phyloP scores from a whole-genome alignment of 2,888 invertebrate species.

The Disparrhopalites patrizii region DNA sequence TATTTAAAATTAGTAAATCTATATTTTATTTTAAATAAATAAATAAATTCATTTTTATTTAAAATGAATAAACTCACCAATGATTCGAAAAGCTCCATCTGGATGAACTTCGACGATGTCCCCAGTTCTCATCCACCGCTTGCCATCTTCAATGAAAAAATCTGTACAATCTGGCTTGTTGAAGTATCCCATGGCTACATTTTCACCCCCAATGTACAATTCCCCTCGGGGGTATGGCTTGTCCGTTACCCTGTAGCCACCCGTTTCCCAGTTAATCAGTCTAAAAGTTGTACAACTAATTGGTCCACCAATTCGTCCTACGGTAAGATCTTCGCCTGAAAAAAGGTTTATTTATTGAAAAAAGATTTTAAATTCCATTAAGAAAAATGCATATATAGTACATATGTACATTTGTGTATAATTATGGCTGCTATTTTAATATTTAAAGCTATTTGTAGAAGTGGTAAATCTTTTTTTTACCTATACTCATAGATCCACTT shows the following conservation, averaged over 20 bases:
- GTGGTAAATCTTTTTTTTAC: conserved; percentile 27
- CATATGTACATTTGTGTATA: neutral
- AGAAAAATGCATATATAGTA: neutral
- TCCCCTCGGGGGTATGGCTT: conserved; percentile 75
- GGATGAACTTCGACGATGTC: conserved; percentile 91
- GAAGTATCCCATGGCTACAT: conserved; percentile 91
- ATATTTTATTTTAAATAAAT: neutral
- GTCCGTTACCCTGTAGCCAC: conserved; percentile 81
- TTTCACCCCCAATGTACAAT: conserved; percentile 62
- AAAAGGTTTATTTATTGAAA: neutral
- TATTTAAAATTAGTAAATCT: neutral
- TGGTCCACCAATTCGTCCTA: conserved; percentile 82
- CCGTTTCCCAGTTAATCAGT: conserved; percentile 91
- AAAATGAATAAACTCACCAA: conserved; percentile 66
- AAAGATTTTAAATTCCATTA: too few species aligned
- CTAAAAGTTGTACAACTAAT: conserved; percentile 76
- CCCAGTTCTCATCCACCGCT: conserved; percentile 90
- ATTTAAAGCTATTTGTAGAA: neutral
- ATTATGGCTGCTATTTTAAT: neutral
- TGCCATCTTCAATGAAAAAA: conserved; percentile 75
- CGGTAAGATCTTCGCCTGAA: conserved; percentile 62
- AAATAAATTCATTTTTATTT: too few species aligned
- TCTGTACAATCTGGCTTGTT: conserved; percentile 84
- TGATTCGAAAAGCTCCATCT: conserved; percentile 93
- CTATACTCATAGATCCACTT: conserved; percentile 59